Evolutionary conservation across 2,113 vertebrate genomes (phyloP).

Genomic region (Apus apus): DNA sequence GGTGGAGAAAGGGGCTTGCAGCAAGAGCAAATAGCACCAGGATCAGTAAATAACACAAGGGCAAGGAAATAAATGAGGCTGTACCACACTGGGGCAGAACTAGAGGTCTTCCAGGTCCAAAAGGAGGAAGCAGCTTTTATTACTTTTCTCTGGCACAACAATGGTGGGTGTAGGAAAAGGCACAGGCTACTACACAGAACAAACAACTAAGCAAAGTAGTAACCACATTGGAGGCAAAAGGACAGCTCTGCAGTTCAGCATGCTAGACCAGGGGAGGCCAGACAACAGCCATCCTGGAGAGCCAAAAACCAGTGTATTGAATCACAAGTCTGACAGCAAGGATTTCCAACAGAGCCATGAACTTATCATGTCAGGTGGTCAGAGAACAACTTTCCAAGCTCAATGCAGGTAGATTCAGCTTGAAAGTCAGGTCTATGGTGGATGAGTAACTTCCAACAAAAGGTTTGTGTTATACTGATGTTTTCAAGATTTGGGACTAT

Average conservation of each 20-base stretch:
- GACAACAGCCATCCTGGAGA: background rate
- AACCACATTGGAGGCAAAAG: background rate
- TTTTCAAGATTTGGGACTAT: background rate
- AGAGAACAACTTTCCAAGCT: background rate
- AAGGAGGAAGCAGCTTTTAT: background rate
- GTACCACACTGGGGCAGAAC: background rate
- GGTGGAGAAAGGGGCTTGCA: background rate
- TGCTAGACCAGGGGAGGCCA: background rate
- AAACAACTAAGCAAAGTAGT: background rate
- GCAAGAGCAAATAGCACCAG: background rate
- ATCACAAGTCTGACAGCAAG: background rate
- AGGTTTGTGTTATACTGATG: background rate
- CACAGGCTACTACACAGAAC: background rate
- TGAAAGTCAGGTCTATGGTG: background rate
- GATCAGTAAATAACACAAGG: background rate
- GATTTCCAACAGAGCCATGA: background rate
- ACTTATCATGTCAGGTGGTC: background rate
- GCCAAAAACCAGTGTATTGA: background rate
- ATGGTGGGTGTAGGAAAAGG: background rate
- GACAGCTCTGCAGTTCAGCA: background rate
- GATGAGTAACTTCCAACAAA: background rate
- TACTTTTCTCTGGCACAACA: background rate
- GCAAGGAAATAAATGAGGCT: background rate
- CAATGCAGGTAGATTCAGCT: background rate
- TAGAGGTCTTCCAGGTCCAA: background rate